Base-by-base conservation (phyloP, 2,113 vertebrate species). In the Nipponia nippon region DNA sequence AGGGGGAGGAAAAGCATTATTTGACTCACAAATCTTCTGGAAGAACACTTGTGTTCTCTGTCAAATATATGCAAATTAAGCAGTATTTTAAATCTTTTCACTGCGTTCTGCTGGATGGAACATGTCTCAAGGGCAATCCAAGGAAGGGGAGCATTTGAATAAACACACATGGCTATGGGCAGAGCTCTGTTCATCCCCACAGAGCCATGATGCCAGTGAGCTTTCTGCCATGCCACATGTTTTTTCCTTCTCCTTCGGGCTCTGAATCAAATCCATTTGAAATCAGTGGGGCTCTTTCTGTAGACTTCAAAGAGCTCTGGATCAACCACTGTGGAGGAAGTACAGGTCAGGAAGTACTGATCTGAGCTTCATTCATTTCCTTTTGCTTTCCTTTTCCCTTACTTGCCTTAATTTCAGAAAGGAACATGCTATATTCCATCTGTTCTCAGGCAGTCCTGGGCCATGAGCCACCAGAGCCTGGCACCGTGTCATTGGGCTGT, bases 51-150 rank as follows among this genome's bases (percentile, higher is more conserved):
- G n/a, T 50, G 47, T 95, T 90, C 50, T 63, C 62, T 83, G 44
- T 93, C 63, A 89, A 71, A 90, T 92, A 63, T 44, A 87, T 87
- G 69, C 63, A 95, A 90, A 92, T 83, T 49, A 73, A 93, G 81
- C 13, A 1, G 3, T 89, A 49, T 52, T 94, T 93, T 55, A 66
- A 71, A 46, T 59, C 36, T 94, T 88, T 94, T 81, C 18, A 40
- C 12, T 44, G 38, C 25, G 21, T 92, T 42, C 72, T 92, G 32
- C 63, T 71, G 67, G 50, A 89, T 77, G 53, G 67, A 90, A 53
- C 9, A 17, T 36, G 16, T 93, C 92, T 87, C 67, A 87, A 67
- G 72, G 94, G 76, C 72, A 84, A 30, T 71, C 34, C 42, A 59
- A 75, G 65, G 86, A 89, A 89, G 59, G 13, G 40, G 63, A 93